These are phyloP conservation scores for Lonchura striata DNA, from an alignment of 2,113 vertebrate genomes.

Conservation along the genomic window DNA sequence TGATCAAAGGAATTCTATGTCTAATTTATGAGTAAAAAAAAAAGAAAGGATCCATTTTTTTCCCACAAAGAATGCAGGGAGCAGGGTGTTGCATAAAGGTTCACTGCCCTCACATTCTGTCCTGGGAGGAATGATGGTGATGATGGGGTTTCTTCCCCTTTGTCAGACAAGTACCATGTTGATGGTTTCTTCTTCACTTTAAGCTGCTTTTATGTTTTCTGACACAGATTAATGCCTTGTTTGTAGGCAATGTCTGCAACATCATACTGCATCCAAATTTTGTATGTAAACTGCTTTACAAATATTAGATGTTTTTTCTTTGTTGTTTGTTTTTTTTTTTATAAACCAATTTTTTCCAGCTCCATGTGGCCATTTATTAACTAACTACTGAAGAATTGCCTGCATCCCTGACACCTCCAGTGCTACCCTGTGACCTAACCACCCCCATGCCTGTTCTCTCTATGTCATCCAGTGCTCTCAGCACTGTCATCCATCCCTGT, in stretches of 20 bases:
- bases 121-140: neutral
- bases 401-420: neutral
- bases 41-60: neutral
- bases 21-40: neutral
- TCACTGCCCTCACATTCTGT: neutral
- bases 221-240: neutral
- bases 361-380: neutral
- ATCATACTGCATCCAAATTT: neutral
- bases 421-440: neutral
- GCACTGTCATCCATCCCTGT: neutral
- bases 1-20: neutral
- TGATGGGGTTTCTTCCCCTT: neutral
- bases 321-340: neutral
- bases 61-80: neutral
- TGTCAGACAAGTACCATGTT: neutral
- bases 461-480: neutral
- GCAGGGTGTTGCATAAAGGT: neutral
- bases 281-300: neutral
- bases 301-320: neutral
- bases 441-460: neutral
- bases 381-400: neutral
- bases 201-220: neutral
- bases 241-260: neutral
- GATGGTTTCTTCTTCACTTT: neutral
- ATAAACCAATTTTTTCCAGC: neutral